phyloP scores from a whole-genome alignment of 2,113 vertebrate species.

The Talpa occidentalis region DNA sequence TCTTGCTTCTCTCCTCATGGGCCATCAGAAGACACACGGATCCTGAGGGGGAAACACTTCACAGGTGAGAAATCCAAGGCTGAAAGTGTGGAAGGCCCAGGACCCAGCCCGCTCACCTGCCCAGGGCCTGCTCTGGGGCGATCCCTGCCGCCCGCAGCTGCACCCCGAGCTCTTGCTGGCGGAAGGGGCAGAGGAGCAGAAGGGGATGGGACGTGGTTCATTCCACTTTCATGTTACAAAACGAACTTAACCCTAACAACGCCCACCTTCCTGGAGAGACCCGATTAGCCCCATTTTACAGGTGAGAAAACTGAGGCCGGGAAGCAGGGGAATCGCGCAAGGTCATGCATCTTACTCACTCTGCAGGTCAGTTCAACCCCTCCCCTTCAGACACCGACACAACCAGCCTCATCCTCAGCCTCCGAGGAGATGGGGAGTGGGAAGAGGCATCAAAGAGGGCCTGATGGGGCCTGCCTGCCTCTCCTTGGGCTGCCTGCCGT shows the following conservation, averaged over 20 bases:
- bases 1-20: background rate
- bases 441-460: slow-evolving; percentile 36
- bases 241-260: background rate
- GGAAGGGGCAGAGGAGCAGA: background rate
- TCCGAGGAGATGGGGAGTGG: background rate
- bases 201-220: background rate
- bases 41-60: background rate
- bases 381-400: fast-evolving
- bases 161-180: background rate
- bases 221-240: too few species aligned
- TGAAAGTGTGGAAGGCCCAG: background rate
- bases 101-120: background rate
- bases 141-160: background rate
- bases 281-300: background rate
- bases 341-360: background rate
- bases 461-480: slow-evolving; percentile 37
- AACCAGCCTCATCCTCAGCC: background rate
- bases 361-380: background rate
- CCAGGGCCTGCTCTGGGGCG: fast-evolving
- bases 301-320: background rate
- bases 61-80: background rate
- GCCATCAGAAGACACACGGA: background rate
- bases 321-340: background rate
- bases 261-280: background rate
- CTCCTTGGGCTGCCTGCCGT: slow-evolving; percentile 1